Evolutionary conservation across 2,113 vertebrate genomes (phyloP).

Genomic region (Ariopsis seemanni): DNA sequence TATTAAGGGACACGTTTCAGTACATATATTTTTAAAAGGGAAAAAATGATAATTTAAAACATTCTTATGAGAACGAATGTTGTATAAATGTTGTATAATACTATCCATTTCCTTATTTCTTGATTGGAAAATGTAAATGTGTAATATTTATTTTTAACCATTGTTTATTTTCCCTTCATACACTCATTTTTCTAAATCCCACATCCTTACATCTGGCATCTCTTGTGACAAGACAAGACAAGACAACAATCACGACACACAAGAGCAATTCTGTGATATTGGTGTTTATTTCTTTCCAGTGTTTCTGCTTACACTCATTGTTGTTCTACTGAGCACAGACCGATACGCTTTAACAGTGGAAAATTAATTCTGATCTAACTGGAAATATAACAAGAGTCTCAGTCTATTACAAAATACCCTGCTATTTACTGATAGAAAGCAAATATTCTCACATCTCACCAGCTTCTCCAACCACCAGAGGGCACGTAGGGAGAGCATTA

Average conservation of each 20-base stretch:
- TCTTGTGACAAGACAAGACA: background rate
- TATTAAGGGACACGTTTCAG: no score
- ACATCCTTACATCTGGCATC: no score
- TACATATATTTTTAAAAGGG: background rate
- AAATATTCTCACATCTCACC: slow-evolving; percentile 34
- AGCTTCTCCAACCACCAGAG: slow-evolving; percentile 44
- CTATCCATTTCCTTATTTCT: background rate
- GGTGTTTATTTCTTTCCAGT: slow-evolving; percentile 54
- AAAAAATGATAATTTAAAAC: background rate
- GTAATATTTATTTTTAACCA: background rate
- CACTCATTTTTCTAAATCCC: no score
- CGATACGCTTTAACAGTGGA: slow-evolving; percentile 46
- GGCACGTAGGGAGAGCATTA: slow-evolving; percentile 24
- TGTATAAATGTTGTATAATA: background rate
- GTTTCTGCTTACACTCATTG: slow-evolving; percentile 45
- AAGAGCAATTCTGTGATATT: slow-evolving; percentile 31
- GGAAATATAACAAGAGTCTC: slow-evolving; percentile 57
- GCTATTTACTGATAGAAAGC: slow-evolving; percentile 57
- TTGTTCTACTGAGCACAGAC: slow-evolving; percentile 41
- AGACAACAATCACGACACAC: background rate
- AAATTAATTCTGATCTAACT: slow-evolving; percentile 44
- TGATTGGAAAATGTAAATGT: background rate
- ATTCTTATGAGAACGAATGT: background rate
- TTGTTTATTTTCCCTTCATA: background rate
- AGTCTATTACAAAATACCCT: slow-evolving; percentile 64